phyloP scores from a whole-genome alignment of 2,797 vertebrate species.

The Chrosomus eos region DNA sequence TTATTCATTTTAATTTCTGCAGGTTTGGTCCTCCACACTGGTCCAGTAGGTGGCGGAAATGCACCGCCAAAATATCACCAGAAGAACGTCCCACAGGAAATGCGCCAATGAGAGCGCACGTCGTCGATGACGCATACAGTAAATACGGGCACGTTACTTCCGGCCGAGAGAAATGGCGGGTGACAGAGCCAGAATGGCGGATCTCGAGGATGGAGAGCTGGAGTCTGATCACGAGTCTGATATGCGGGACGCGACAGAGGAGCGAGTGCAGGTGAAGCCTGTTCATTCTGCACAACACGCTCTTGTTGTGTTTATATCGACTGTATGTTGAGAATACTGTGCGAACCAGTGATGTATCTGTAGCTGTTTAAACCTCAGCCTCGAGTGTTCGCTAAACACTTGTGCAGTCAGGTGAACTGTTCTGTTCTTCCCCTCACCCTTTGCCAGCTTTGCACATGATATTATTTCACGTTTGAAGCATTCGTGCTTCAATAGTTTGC shows the following conservation, averaged over 20 bases:
- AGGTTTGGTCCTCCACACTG: too few species aligned
- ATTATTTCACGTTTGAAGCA: not conserved
- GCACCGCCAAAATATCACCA: not conserved
- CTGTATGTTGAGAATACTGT: not conserved
- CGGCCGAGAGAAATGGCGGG: conserved; percentile 69
- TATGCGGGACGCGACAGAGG: conserved; percentile 70
- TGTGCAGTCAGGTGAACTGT: not conserved
- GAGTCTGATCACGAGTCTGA: conserved; percentile 83
- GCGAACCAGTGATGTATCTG: not conserved
- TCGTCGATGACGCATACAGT: not conserved
- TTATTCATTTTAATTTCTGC: too few species aligned
- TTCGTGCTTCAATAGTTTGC: not conserved
- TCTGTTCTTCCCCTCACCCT: not conserved
- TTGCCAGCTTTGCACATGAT: not conserved
- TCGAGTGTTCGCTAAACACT: not conserved
- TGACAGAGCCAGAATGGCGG: conserved; percentile 74
- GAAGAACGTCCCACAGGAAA: not conserved
- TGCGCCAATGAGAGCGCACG: conserved; percentile 14
- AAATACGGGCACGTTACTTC: conserved; percentile 36
- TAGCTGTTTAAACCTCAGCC: not conserved
- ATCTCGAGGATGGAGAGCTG: conserved; percentile 89
- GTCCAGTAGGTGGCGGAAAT: not conserved
- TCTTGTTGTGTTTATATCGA: not conserved
- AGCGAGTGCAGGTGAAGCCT: conserved; percentile 50
- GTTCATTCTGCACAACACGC: not conserved